A percentile compares a stretch with the other conserved stretches of the same genome.
These are phyloP conservation scores for Ciconia boyciana DNA, from an alignment of 2,113 vertebrate species.

Conservation along the genomic window DNA sequence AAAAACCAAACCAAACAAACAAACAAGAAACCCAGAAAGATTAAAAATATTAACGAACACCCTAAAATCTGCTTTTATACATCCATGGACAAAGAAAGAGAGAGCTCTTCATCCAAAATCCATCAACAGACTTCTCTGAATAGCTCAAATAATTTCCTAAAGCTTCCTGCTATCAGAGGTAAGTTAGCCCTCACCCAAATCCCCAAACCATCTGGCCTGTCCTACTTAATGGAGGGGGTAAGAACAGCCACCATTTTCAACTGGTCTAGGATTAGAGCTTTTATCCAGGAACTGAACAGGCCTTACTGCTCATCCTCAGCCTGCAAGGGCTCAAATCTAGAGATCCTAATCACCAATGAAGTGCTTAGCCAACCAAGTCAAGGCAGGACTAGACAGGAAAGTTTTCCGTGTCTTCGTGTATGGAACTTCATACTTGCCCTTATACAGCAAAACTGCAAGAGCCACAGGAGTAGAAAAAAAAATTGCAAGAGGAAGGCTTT, in stretches of 20 bases:
- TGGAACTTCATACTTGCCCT: not conserved
- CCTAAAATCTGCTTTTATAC: not conserved
- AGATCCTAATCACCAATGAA: not conserved
- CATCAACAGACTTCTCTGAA: not conserved
- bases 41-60: not conserved
- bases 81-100: not conserved
- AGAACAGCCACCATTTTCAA: not conserved
- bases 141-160: not conserved
- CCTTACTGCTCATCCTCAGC: not conserved
- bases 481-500: not conserved
- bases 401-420: fast-evolving
- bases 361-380: not conserved
- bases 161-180: not conserved
- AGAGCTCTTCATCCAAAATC: not conserved
- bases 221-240: not conserved
- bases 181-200: not conserved
- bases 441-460: not conserved
- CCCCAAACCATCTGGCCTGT: not conserved
- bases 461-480: not conserved
- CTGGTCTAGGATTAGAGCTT: not conserved
- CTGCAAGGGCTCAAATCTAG: not conserved
- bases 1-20: fast-evolving
- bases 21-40: not conserved
- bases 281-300: not conserved
- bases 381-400: not conserved